phyloP scores from a whole-genome alignment of 2,113 vertebrate genomes.

The Paracyprichromis sp. region DNA sequence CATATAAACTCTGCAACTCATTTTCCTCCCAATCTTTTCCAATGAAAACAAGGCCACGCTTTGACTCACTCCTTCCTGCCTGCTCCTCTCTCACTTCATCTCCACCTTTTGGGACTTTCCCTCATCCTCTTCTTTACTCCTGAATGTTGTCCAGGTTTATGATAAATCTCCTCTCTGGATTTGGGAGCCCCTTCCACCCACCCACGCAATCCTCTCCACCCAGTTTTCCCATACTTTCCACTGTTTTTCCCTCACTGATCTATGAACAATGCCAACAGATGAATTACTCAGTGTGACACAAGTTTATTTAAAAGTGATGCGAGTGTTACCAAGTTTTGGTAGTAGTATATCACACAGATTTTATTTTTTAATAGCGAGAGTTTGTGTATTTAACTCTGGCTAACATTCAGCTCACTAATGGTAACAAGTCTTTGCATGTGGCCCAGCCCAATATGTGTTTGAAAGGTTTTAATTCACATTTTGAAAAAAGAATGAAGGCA shows the following conservation, averaged over 20 bases:
- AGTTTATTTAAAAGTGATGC: not conserved
- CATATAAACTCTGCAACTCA: not conserved
- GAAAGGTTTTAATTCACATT: not conserved
- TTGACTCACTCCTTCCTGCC: constrained; percentile 41
- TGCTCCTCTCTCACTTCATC: constrained; percentile 14
- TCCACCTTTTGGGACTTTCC: constrained; percentile 46
- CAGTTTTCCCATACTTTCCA: not conserved
- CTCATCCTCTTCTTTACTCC: not conserved
- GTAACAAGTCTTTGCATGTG: not conserved
- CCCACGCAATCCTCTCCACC: not conserved
- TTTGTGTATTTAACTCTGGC: not conserved
- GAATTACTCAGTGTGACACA: not conserved
- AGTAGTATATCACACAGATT: not conserved
- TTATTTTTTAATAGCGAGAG: not conserved
- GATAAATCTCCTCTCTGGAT: constrained; percentile 13
- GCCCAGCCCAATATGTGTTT: not conserved
- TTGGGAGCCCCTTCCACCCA: not conserved
- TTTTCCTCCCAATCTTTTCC: not conserved
- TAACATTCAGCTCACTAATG: not conserved
- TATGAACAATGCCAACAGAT: not conserved
- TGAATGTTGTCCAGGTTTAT: not conserved
- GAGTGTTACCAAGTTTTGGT: not conserved
- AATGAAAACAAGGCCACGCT: constrained; percentile 34
- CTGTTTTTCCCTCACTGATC: not conserved
- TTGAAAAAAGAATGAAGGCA: not conserved